These are phyloP conservation scores for Zenarchopterus dispar DNA, from an alignment of 2,797 vertebrate species.

Conservation along the genomic window DNA sequence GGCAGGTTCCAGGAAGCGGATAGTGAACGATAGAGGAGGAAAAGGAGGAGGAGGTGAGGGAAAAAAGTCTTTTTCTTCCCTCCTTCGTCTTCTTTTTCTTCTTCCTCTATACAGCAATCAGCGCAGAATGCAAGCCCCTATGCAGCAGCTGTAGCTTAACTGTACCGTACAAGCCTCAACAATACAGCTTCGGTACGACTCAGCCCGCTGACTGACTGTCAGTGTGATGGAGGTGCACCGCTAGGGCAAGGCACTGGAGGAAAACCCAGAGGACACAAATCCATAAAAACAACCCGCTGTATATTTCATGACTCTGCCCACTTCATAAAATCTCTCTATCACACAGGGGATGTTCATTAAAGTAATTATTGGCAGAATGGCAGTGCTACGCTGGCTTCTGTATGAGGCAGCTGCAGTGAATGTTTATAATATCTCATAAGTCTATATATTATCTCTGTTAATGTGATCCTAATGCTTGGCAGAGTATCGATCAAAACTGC, in stretches of 20 bases:
- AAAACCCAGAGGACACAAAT: constrained; percentile 58
- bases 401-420: constrained; percentile 18
- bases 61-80: constrained; percentile 11
- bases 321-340: constrained; percentile 56
- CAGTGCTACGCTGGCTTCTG: neutral
- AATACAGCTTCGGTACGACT: constrained; percentile 25
- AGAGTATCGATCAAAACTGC: constrained; percentile 47
- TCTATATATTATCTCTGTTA: constrained; percentile 39
- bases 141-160: constrained; percentile 58
- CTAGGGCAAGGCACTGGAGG: constrained; percentile 27
- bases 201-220: constrained; percentile 51
- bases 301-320: constrained; percentile 60
- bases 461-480: constrained; percentile 41
- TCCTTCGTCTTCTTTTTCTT: neutral
- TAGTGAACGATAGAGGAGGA: constrained; percentile 52
- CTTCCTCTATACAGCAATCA: constrained; percentile 28
- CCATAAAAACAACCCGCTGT: constrained; percentile 50
- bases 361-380: constrained; percentile 43
- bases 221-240: constrained; percentile 53
- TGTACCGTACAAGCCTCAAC: constrained; percentile 51
- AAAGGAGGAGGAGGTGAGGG: constrained; percentile 25
- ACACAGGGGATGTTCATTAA: constrained; percentile 55
- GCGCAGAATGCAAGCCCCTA: constrained; percentile 27
- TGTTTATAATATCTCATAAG: constrained; percentile 27
- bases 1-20: constrained; percentile 74